A percentile compares a stretch with the other conserved stretches of the same genome.
Conservation (phyloP, 2,113 vertebrate species). For the Silurus asotus region DNA sequence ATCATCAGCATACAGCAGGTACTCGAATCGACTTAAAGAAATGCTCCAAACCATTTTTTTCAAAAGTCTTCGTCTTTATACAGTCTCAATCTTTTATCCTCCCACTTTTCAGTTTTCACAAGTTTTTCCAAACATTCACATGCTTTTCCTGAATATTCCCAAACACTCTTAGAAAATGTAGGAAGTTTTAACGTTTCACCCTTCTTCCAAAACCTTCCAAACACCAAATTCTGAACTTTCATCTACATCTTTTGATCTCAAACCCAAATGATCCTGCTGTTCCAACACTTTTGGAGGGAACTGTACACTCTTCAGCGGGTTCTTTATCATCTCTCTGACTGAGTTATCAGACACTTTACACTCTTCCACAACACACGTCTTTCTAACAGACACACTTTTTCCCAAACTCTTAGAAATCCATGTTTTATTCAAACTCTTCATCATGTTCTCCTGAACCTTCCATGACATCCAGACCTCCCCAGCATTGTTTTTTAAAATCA, state of each 20-base stretch:
- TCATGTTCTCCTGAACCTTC: background rate
- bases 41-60: background rate
- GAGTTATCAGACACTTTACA: background rate
- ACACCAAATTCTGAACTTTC: background rate
- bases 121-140: background rate
- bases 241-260: background rate
- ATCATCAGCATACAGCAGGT: conserved; percentile 43
- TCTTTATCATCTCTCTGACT: background rate
- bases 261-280: background rate
- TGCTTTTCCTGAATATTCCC: background rate
- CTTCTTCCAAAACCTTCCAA: background rate
- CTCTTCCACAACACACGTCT: background rate
- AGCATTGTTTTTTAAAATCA: background rate
- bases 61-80: background rate
- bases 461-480: background rate
- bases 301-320: background rate
- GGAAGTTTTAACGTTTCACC: no score
- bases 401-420: no score
- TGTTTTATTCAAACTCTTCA: no score
- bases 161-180: background rate
- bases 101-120: no score
- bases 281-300: background rate
- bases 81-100: background rate
- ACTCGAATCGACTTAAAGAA: background rate
- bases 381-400: background rate